Percentiles rank a stretch among this genome's conserved stretches.
Conservation (phyloP, 2,888 invertebrate species). For the Dasypolia templi region DNA sequence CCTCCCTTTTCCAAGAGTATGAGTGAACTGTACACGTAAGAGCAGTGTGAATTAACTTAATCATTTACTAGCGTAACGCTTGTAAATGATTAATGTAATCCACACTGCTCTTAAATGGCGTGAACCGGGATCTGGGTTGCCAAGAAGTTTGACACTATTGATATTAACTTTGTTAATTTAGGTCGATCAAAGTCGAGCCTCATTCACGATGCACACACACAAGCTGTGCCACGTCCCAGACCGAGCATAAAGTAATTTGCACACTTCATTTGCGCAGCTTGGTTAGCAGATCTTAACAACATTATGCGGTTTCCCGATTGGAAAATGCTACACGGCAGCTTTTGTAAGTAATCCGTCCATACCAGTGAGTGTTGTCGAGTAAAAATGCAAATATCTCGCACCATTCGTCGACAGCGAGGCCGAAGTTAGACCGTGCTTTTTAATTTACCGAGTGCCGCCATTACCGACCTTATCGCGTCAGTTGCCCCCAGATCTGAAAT, state of each 20-base stretch:
- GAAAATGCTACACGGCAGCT: slow-evolving; percentile 28
- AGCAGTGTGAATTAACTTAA: too few species aligned
- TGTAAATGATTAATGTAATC: slow-evolving; percentile 25
- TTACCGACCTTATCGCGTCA: slow-evolving; percentile 81
- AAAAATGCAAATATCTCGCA: slow-evolving; percentile 79
- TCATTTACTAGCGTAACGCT: too few species aligned
- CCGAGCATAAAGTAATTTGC: slow-evolving; percentile 49
- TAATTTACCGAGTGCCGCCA: slow-evolving; percentile 84
- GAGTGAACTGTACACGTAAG: too few species aligned
- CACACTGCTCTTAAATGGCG: slow-evolving; percentile 13
- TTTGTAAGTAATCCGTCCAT: slow-evolving; percentile 56
- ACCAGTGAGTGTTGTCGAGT: slow-evolving; percentile 72
- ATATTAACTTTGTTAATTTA: slow-evolving; percentile 31
- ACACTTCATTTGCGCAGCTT: slow-evolving; percentile 55
- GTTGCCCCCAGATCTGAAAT: slow-evolving; percentile 80
- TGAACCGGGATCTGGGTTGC: not conserved
- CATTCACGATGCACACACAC: slow-evolving; percentile 9
- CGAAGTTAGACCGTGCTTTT: slow-evolving; percentile 80
- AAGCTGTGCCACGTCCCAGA: slow-evolving; percentile 29
- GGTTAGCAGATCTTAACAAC: slow-evolving; percentile 52
- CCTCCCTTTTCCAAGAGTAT: too few species aligned
- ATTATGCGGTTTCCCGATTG: slow-evolving; percentile 50
- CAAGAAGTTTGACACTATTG: slow-evolving; percentile 1
- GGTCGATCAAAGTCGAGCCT: not conserved
- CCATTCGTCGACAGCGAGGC: slow-evolving; percentile 70